Evolutionary conservation across 2,888 invertebrate genomes (phyloP), one percentile per base, ranked within the genome.

Genomic region (Agrochola litura): DNA sequence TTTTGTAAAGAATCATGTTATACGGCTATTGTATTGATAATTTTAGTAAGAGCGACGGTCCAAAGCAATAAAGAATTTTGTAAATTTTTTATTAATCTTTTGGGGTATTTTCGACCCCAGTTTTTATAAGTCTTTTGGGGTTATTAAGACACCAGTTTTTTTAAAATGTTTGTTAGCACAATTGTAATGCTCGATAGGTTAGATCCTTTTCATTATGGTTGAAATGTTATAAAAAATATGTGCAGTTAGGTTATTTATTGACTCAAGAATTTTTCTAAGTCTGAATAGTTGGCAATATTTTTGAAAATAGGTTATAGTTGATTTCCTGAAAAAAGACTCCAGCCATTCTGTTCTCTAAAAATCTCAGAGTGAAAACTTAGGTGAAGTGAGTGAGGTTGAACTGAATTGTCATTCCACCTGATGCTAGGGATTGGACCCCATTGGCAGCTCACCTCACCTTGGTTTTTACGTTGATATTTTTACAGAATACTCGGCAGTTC

Each of bases 21-120:
- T 58, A 66, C 61, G 56, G 46, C 5, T 79, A 64, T 79, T 82
- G 64, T 83, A 72, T 54, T 72, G 68, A 61, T 81, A 77, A 49
- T 43, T 61, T 30, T 78, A 83, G 25, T 65, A 22, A 58, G 41
- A 84, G 70, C 84, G 71, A 68, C 22, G 37, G 66, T 82, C 84
- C 82, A 82, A 82, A 84, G 75, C 22, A 66, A 56, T 37, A 56
- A 56, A 61, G n/a, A 68, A 52, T 69, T 69, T 6, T 78, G 8
- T 56, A 76, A 19, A 37, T 66, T 54, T 65, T 25, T 54, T 46
- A 22, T 30, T 70, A 12, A 19, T 19, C 1, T 25, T 76, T 56
- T 63, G 0, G 56, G 67, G 54, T 67, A 12, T 16, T 76, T 22
- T 58, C 60, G 16, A 52, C 37, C 49, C 41, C 1, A 16, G 14